phyloP scores from a whole-genome alignment of 2,113 vertebrate genomes.

The Sitta europaea region DNA sequence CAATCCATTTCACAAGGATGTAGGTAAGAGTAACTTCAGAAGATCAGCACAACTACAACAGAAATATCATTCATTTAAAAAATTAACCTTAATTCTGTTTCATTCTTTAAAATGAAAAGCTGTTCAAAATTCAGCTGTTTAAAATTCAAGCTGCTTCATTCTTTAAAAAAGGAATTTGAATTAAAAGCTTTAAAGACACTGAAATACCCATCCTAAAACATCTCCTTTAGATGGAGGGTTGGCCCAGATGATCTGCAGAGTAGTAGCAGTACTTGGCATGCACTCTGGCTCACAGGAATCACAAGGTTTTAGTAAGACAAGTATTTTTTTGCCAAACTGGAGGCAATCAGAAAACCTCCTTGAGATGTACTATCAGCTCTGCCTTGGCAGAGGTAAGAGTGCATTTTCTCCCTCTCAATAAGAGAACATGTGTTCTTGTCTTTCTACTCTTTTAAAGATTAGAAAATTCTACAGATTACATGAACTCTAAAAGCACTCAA shows the following conservation, averaged over 20 bases:
- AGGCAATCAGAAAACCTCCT: neutral
- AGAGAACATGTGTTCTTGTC: neutral
- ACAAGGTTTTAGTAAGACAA: neutral
- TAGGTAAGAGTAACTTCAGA: neutral
- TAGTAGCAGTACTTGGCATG: neutral
- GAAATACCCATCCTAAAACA: neutral
- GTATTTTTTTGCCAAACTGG: neutral
- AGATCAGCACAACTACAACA: neutral
- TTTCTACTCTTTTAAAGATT: neutral
- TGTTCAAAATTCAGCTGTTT: no score
- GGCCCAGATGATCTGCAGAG: neutral
- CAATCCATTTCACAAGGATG: neutral
- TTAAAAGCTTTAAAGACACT: neutral
- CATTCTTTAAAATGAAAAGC: neutral
- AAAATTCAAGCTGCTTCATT: neutral
- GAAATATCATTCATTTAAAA: neutral
- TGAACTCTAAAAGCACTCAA: neutral
- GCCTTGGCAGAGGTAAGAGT: neutral
- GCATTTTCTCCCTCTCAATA: neutral
- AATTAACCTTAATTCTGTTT: neutral
- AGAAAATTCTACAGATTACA: neutral
- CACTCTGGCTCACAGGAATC: neutral
- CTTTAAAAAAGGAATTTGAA: neutral
- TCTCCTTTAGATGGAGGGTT: neutral
- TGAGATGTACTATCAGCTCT: neutral